Base-by-base conservation (phyloP, 2,797 vertebrate genomes). In the Schizopygopsis malacanthus region DNA sequence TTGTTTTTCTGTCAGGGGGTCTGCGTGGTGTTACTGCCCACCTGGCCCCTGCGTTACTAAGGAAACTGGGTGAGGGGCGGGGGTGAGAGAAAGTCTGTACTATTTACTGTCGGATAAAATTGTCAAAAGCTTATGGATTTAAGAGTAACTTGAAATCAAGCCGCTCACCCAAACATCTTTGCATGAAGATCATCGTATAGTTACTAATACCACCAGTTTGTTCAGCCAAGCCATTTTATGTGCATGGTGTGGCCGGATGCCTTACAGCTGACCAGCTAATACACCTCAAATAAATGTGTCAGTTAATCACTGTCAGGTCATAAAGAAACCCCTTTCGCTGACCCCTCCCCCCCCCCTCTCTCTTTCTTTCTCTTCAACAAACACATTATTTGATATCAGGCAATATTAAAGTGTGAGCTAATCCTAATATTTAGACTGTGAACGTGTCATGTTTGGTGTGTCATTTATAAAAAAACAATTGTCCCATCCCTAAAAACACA, bases 1-100 rank as follows among this genome's bases (percentile, higher is more conserved):
- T 82, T 85, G 72, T 91, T 92, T 92, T 89, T 82, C 54, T 89
- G 85, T 90, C 73, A 87, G 87, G 86, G 56, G 81, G 71, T 86
- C 70, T 85, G 84, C 37, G 56, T 83, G 61, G 50, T 87, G 81
- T 89, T 86, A 82, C 75, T 89, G 85, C 84, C 69, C 87, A 92
- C 88, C 87, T 90, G 82, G 82, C 73, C 79, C 88, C 73, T 50
- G 22, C 54, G 15, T 89, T 88, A 71, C 71, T 47, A 79, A 80
- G 79, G 85, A 84, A 89, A 91, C 86, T 1, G 71, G 61, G 28
- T 10, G 11, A 76, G 85, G 54, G 45, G 33, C 33, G 77, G 77
- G 61, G 33, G 39, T 79, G 63, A 39, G 52, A 69, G 56, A 56
- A 6, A 41, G 39, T 37, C 28, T 77, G 59, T 28, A 28, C 61